A percentile compares a stretch with the other conserved stretches of the same genome.
Evolutionary conservation across 2,113 vertebrate species (phyloP).

Genomic region (Oncorhynchus keta): DNA sequence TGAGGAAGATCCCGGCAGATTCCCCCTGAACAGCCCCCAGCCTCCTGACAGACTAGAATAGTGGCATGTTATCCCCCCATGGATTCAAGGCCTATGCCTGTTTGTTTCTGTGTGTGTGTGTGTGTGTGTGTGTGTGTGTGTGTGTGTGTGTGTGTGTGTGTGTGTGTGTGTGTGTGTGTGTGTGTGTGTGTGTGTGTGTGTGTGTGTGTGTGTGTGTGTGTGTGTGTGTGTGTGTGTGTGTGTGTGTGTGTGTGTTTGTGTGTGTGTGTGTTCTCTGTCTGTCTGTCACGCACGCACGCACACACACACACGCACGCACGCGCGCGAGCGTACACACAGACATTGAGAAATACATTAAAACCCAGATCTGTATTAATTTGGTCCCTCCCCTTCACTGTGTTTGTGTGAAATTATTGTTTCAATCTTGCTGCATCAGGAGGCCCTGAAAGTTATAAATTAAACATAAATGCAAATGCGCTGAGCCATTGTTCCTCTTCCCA

Average conservation of each 20-base stretch:
- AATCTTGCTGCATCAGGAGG: slow-evolving; percentile 79
- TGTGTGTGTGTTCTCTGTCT: no score
- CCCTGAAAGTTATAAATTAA: slow-evolving; percentile 82
- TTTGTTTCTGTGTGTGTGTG: slow-evolving; percentile 6
- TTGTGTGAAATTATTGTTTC: slow-evolving; percentile 77
- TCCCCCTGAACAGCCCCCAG: slow-evolving; percentile 63
- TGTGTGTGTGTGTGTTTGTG: no score
- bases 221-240: no score
- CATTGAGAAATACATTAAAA: neutral
- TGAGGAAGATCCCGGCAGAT: slow-evolving; percentile 75
- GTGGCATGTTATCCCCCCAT: slow-evolving; percentile 62
- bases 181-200: no score
- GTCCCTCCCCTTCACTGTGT: slow-evolving; percentile 64
- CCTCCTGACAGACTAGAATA: slow-evolving; percentile 73
- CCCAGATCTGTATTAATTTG: slow-evolving; percentile 10
- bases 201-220: no score
- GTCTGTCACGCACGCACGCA: no score
- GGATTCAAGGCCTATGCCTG: slow-evolving; percentile 59
- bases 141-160: no score
- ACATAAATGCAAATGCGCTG: slow-evolving; percentile 81
- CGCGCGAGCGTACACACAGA: slow-evolving; percentile 4
- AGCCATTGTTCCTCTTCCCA: slow-evolving; percentile 74
- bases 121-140: slow-evolving; percentile 9
- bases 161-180: no score
- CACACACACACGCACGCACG: neutral